Evolutionary conservation across 2,888 invertebrate genomes (phyloP), one percentile per base, ranked within the genome.

Genomic region (Ochropleura plecta): DNA sequence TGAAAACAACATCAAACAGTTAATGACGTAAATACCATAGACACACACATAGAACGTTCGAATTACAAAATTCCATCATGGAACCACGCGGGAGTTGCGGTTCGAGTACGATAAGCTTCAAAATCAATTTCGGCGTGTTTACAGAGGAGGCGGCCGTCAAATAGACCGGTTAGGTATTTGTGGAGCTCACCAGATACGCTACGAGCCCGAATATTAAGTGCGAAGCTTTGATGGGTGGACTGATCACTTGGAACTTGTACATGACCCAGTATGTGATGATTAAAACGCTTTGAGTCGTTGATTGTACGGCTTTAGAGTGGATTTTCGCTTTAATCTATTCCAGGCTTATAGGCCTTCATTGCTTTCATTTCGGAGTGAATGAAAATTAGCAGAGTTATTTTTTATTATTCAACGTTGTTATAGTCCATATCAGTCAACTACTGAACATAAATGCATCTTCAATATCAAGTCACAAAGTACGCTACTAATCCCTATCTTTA

Each of bases 121-220:
- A 94, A 94, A 94, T 93, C 94, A 95, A 94, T 95, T 94, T 93
- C 88, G 88, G 91, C 88, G 92, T 94, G 93, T 94, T 94, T 94
- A 94, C 93, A 90, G 90, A 90, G 91, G 86, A 91, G 89, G 89
- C 89, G 85, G 86, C 72, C 88, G 86, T 89, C 91, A 91, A 91
- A 92, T 91, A 92, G 83, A 92, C 89, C 86, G 82, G 84, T 82
- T 88, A 86, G 86, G 80, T 89, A 90, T 89, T 88, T 88, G 84
- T 73, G 70, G 68, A 86, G 75, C 76, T 79, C 77, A 82, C 78
- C 70, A 78, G 78, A 79, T 77, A 78, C 75, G 76, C 74, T 76
- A 66, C 70, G 73, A 65, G 73, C 75, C 78, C 73, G 80, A 84
- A 84, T 83, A 87, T 89, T 86, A 82, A 79, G 82, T 75, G 68